Percentiles rank a stretch among this genome's conserved stretches.
phyloP scores from a whole-genome alignment of 1,140 invertebrate genomes.

The Heliconius himera region DNA sequence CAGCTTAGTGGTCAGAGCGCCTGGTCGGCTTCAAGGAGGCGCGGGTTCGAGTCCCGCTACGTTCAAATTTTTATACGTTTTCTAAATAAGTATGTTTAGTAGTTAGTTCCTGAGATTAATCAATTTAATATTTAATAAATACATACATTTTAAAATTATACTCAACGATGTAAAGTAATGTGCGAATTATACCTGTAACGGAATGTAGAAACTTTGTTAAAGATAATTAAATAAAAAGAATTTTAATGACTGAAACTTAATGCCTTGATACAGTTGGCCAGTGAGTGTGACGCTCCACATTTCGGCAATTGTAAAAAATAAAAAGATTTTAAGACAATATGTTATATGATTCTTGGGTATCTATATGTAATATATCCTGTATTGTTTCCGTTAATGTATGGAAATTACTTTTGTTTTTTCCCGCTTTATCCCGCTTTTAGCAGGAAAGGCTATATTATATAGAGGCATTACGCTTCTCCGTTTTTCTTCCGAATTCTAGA shows the following conservation, averaged over 20 bases:
- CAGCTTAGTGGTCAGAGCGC: too few relatives aligned
- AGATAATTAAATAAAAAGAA: conserved; percentile 25
- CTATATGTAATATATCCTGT: neutral
- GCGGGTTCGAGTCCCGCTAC: too few relatives aligned
- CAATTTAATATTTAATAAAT: too few relatives aligned
- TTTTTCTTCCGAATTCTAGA: too few relatives aligned
- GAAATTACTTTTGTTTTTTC: too few relatives aligned
- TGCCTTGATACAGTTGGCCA: conserved; percentile 24
- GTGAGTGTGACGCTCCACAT: conserved; percentile 30
- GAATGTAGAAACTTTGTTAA: conserved; percentile 6
- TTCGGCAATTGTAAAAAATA: conserved; percentile 26
- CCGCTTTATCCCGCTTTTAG: too few relatives aligned
- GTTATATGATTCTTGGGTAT: neutral
- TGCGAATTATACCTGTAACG: neutral
- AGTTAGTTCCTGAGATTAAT: too few relatives aligned
- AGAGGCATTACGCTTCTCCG: too few relatives aligned
- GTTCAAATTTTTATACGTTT: too few relatives aligned
- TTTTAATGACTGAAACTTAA: conserved; percentile 33
- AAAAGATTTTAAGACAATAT: conserved; percentile 17
- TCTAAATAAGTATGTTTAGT: too few relatives aligned
- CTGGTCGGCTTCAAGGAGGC: too few relatives aligned
- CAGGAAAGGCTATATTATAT: too few relatives aligned
- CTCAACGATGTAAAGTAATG: neutral
- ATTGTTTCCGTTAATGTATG: neutral
- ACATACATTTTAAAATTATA: neutral